These are phyloP conservation scores for Poliocrania exsul DNA, from an alignment of 2,797 vertebrate genomes.

Conservation along the genomic window DNA sequence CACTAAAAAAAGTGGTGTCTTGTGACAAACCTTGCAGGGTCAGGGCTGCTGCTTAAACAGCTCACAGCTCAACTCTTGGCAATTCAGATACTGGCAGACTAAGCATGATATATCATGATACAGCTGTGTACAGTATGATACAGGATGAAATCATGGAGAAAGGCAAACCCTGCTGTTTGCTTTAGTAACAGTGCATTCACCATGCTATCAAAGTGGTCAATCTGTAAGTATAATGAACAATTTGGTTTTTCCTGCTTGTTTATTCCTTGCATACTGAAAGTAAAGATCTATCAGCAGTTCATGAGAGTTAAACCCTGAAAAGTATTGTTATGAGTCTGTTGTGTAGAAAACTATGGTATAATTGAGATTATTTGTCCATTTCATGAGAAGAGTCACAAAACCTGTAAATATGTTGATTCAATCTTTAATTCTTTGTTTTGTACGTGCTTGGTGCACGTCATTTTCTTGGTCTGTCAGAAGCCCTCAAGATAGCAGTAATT, in stretches of 20 bases:
- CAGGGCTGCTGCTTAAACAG: neutral
- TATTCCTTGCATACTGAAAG: neutral
- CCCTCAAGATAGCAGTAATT: slow-evolving; percentile 25
- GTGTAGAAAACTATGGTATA: neutral
- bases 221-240: neutral
- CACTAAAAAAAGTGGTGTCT: neutral
- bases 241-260: neutral
- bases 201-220: neutral
- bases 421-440: neutral
- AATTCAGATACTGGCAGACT: neutral
- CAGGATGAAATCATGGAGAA: fast-evolving
- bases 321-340: neutral
- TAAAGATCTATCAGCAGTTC: neutral
- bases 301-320: neutral
- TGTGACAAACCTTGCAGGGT: neutral
- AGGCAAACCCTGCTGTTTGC: neutral
- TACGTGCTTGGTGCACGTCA: neutral
- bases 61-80: neutral
- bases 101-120: neutral
- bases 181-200: neutral
- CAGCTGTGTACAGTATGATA: neutral
- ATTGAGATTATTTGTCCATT: neutral
- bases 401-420: neutral
- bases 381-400: neutral
- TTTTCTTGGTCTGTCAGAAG: slow-evolving; percentile 16